Conservation (phyloP, 2,113 vertebrate genomes). For the Rhadina sibilatrix region DNA sequence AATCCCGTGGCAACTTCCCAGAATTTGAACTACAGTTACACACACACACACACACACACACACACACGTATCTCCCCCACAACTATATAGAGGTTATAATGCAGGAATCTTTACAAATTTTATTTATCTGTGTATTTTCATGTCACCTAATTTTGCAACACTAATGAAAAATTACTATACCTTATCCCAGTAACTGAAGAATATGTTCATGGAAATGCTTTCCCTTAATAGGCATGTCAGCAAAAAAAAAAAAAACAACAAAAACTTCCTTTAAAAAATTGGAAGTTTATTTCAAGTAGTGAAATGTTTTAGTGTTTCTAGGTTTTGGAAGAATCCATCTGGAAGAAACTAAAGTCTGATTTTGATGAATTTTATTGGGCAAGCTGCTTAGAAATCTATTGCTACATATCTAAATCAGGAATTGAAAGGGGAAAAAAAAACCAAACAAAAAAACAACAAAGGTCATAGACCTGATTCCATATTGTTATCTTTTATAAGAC, state of each 20-base stretch:
- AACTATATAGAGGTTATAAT: background rate
- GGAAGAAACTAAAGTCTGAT: background rate
- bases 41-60: background rate
- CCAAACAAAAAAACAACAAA: background rate
- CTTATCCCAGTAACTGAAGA: constrained; percentile 22
- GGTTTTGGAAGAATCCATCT: background rate
- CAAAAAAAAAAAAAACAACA: too few species aligned
- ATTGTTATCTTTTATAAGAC: background rate
- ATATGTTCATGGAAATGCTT: background rate
- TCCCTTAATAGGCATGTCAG: background rate
- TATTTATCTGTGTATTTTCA: constrained; percentile 22
- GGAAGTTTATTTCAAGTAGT: background rate
- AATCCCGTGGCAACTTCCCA: background rate
- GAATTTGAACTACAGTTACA: constrained; percentile 11
- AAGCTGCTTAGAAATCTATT: background rate
- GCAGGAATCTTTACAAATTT: constrained; percentile 39
- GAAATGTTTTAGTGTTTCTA: background rate
- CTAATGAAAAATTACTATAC: constrained; percentile 17
- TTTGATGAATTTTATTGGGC: background rate
- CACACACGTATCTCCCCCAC: background rate
- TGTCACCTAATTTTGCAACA: constrained; percentile 2
- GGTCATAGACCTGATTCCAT: background rate
- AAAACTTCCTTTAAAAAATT: background rate
- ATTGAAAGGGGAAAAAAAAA: background rate
- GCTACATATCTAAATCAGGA: background rate